Evolutionary conservation across 1,140 invertebrate species (phyloP).

Genomic region (Lordiphosa clarofinis): DNA sequence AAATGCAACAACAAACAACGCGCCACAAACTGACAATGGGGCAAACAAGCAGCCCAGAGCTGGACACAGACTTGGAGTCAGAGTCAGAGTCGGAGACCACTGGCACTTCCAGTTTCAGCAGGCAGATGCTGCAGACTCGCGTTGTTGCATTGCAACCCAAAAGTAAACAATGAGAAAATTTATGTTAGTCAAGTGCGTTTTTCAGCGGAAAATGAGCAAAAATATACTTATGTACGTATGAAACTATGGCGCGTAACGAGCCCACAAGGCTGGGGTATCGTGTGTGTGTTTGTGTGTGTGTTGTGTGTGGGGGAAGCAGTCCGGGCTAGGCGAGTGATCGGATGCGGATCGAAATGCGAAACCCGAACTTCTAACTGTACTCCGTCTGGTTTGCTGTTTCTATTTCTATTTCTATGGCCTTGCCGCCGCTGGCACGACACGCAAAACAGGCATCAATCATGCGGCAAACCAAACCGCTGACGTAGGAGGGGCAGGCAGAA

Average conservation of each 20-base stretch:
- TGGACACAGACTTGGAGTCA: constrained; percentile 15
- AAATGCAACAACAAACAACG: constrained; percentile 74
- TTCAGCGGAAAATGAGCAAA: constrained; percentile 72
- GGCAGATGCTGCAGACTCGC: constrained; percentile 43
- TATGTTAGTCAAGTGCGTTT: constrained; percentile 77
- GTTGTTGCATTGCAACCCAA: constrained; percentile 30
- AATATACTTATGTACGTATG: constrained; percentile 47
- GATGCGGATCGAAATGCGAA: too few species aligned
- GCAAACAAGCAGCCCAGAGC: constrained; percentile 12
- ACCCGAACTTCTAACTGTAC: constrained; percentile 41
- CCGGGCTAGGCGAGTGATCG: constrained; percentile 9
- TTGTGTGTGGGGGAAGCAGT: constrained; percentile 31
- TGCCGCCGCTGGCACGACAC: constrained; percentile 51
- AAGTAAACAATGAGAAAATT: constrained; percentile 76
- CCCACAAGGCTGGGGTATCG: constrained; percentile 15
- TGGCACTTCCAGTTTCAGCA: constrained; percentile 53
- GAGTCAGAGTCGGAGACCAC: constrained; percentile 6
- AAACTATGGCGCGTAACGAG: constrained; percentile 66
- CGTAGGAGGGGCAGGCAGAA: constrained; percentile 22
- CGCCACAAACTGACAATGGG: constrained; percentile 55
- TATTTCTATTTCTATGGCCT: constrained; percentile 35
- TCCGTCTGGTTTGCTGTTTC: constrained; percentile 13
- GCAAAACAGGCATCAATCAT: constrained; percentile 78
- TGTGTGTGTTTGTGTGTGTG: too few species aligned
- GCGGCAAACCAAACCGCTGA: constrained; percentile 66